Conservation (phyloP, 2,797 vertebrate species). For the Platyrinchus mystaceus region DNA sequence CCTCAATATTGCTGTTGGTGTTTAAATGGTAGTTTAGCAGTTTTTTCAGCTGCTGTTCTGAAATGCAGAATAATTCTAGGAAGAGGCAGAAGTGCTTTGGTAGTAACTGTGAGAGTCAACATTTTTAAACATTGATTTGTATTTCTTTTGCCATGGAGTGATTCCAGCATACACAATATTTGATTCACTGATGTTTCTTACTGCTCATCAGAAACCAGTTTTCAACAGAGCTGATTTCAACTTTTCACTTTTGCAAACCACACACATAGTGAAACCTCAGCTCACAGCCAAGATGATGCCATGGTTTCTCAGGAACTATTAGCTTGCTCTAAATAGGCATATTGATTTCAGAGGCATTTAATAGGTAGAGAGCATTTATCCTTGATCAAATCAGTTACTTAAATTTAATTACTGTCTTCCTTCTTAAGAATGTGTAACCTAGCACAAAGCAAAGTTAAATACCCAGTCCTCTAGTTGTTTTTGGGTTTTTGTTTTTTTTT, state of each 20-base stretch:
- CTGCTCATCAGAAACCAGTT: neutral
- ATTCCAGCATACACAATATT: neutral
- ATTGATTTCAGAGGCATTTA: constrained; percentile 71
- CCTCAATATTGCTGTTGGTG: neutral
- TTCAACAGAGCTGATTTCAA: neutral
- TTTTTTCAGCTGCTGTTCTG: neutral
- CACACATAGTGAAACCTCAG: neutral
- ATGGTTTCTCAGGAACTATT: neutral
- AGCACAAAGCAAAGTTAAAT: constrained; percentile 40
- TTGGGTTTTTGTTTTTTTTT: neutral
- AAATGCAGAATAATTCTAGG: neutral
- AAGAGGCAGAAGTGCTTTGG: neutral
- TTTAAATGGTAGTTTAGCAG: neutral
- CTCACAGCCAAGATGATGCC: neutral
- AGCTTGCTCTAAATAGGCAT: constrained; percentile 1
- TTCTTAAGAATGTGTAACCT: constrained; percentile 31
- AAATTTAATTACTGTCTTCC: constrained; percentile 69
- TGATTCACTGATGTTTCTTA: neutral
- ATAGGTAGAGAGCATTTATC: constrained; percentile 42
- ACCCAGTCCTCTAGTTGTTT: neutral
- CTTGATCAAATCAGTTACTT: constrained; percentile 50
- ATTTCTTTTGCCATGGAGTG: neutral
- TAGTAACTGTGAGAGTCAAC: neutral
- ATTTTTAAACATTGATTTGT: neutral
- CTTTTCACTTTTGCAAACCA: neutral